A percentile compares a stretch with the other conserved stretches of the same genome.
Conservation (phyloP, 1,140 invertebrate species). For the Littorina saxatilis region DNA sequence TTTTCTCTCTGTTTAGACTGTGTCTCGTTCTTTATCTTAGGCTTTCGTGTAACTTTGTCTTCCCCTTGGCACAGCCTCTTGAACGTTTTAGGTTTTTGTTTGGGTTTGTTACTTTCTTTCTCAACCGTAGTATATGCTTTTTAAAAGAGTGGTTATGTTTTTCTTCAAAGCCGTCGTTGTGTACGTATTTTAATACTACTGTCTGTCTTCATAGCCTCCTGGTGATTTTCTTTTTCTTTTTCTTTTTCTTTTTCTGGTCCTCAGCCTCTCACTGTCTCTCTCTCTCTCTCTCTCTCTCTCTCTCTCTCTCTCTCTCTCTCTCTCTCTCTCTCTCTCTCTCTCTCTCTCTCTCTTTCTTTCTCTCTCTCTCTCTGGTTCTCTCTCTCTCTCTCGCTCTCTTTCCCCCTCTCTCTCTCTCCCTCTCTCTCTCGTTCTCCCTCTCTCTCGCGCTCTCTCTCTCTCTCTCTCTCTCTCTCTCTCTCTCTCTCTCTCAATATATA, state of each 20-base stretch:
- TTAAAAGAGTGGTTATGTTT: too few relatives aligned
- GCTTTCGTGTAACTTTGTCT: neutral
- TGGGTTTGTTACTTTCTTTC: neutral
- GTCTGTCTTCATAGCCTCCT: neutral
- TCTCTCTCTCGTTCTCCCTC: neutral
- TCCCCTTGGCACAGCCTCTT: neutral
- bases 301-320: conserved; percentile 1
- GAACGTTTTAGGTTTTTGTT: neutral
- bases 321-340: neutral
- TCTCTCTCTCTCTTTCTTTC: neutral
- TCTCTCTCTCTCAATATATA: too few relatives aligned
- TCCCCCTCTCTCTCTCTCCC: neutral
- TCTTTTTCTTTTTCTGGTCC: neutral
- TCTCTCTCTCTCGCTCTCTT: too few relatives aligned
- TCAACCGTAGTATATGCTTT: too few relatives aligned
- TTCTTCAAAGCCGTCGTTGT: neutral
- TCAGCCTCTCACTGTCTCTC: neutral
- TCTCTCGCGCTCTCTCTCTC: too few relatives aligned
- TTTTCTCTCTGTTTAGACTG: conserved; percentile 9
- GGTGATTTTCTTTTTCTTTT: neutral
- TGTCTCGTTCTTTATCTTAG: too few relatives aligned
- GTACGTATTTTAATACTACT: neutral
- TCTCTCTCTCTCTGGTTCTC: too few relatives aligned
- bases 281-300: conserved; percentile 5
- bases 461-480: too few relatives aligned